phyloP scores from a whole-genome alignment of 2,888 invertebrate species.

The Athalia rosae region DNA sequence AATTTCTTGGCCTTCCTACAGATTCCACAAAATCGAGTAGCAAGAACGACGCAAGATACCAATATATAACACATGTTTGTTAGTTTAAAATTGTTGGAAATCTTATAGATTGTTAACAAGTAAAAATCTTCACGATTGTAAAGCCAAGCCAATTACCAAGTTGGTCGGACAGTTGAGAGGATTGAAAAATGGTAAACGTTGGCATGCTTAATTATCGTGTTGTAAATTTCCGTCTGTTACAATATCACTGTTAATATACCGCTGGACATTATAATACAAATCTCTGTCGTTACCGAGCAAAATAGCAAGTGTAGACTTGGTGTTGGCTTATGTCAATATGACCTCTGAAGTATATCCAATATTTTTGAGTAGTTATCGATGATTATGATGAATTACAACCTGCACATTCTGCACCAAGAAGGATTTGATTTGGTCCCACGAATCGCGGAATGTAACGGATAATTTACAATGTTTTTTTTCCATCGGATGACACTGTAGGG shows the following conservation, averaged over 20 bases:
- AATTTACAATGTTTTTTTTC: no score
- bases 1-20: conserved; percentile 25
- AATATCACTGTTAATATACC: not conserved
- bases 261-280: not conserved
- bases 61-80: conserved; percentile 10
- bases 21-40: not conserved
- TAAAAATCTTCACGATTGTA: not conserved
- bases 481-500: no score
- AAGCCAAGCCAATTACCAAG: no score
- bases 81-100: conserved; percentile 27
- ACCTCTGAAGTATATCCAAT: conserved; percentile 11
- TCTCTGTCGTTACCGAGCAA: conserved; percentile 14
- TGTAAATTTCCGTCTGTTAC: no score
- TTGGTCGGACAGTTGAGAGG: no score
- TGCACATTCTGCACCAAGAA: no score
- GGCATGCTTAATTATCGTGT: no score
- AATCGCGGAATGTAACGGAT: no score
- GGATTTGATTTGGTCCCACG: no score
- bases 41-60: not conserved
- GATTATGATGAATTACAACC: not conserved
- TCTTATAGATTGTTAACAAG: not conserved
- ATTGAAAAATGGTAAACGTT: no score
- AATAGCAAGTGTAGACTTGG: conserved; percentile 16
- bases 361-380: conserved; percentile 31
- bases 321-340: conserved; percentile 20